phyloP scores from a whole-genome alignment of 2,113 vertebrate genomes.

The Leucosticte australis region DNA sequence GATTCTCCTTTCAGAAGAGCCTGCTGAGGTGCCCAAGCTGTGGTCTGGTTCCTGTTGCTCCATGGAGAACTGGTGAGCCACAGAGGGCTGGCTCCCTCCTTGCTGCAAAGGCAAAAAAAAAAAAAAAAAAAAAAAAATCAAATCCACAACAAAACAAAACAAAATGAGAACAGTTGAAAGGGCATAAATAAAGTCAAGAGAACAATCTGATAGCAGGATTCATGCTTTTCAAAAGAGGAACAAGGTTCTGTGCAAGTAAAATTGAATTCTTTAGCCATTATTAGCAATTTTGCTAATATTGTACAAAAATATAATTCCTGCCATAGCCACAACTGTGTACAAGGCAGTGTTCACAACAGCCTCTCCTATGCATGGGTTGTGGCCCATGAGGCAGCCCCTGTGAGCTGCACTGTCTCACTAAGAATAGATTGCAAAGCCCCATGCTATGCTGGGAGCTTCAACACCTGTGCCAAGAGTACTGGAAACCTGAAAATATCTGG shows the following conservation, averaged over 20 bases:
- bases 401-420: background rate
- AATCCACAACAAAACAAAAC: background rate
- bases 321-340: background rate
- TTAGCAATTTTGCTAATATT: background rate
- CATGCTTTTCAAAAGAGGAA: background rate
- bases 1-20: slow-evolving; percentile 40
- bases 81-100: background rate
- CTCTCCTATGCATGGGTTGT: background rate
- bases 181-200: background rate
- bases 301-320: background rate
- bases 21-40: background rate
- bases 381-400: background rate
- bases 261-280: background rate
- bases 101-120: background rate
- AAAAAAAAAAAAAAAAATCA: no score
- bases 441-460: background rate
- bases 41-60: background rate
- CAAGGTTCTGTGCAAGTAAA: background rate
- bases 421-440: background rate
- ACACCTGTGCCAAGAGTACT: background rate
- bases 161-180: background rate
- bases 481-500: background rate
- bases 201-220: background rate
- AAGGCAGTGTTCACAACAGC: background rate
- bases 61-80: background rate